phyloP scores from a whole-genome alignment of 2,888 invertebrate species.

The Zhuqinia jingwanae region DNA sequence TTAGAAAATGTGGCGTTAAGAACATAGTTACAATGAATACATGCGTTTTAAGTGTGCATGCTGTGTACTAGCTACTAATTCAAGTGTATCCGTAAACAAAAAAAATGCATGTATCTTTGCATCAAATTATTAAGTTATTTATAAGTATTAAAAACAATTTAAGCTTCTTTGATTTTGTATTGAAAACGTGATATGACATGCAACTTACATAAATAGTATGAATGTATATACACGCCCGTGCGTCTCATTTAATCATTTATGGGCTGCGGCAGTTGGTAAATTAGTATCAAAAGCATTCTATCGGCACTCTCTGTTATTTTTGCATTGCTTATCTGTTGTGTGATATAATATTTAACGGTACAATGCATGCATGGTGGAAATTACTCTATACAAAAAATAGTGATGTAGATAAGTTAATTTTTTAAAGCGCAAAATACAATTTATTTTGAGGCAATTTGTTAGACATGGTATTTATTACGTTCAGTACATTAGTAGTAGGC shows the following conservation, averaged over 20 bases:
- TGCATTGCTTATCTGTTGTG: no score
- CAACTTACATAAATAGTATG: no score
- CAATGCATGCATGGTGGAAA: not conserved
- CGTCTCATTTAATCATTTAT: not conserved
- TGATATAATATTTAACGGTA: not conserved
- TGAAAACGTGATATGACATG: not conserved
- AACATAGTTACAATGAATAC: not conserved
- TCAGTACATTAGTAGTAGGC: not conserved
- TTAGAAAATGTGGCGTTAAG: not conserved
- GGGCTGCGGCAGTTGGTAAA: not conserved
- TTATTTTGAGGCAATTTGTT: not conserved
- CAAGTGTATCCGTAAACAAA: slow-evolving; percentile 51
- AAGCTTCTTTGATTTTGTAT: not conserved
- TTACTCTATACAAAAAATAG: no score
- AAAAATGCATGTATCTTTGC: not conserved
- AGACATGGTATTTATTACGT: not conserved
- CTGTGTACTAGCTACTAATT: slow-evolving; percentile 52
- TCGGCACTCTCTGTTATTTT: no score
- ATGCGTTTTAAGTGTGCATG: no score
- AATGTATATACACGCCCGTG: no score
- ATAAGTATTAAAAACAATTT: no score
- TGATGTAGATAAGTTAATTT: no score
- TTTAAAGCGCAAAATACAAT: no score
- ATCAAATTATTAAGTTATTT: no score
- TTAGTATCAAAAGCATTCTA: no score